A percentile compares a stretch with the other conserved stretches of the same genome.
phyloP scores from a whole-genome alignment of 2,113 vertebrate species.

The Smithornis capensis region DNA sequence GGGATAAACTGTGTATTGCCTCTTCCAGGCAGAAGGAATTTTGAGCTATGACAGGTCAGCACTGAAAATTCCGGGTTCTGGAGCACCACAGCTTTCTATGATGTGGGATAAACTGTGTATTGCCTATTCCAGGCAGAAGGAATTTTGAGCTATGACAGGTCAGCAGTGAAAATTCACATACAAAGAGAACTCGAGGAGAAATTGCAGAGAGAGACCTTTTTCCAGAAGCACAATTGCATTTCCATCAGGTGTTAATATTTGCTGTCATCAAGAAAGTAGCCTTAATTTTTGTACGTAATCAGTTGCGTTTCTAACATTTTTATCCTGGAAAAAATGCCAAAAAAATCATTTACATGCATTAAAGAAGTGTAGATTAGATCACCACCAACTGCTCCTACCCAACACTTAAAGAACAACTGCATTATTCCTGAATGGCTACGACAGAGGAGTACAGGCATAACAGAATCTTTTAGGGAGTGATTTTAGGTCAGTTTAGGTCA shows the following conservation, averaged over 20 bases:
- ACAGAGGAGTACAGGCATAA: background rate
- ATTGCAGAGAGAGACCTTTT: background rate
- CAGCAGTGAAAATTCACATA: background rate
- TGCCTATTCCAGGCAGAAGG: background rate
- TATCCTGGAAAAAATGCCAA: background rate
- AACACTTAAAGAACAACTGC: background rate
- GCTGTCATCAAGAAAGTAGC: background rate
- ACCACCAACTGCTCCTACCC: background rate
- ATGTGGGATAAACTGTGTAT: background rate
- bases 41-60: background rate
- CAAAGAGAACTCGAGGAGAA: background rate
- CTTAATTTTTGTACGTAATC: background rate
- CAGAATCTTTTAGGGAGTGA: background rate
- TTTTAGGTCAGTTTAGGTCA: background rate
- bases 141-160: background rate
- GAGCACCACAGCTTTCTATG: background rate
- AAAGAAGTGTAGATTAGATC: background rate
- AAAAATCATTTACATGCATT: background rate
- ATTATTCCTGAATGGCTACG: background rate
- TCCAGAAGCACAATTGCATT: rapidly evolving
- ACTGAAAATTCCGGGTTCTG: background rate
- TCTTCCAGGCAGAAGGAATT: background rate
- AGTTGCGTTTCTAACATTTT: background rate
- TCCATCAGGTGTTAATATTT: background rate
- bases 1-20: background rate